Evolutionary conservation across 2,888 invertebrate genomes (phyloP), one percentile per base, ranked within the genome.

Genomic region (Harpalus rufipes): DNA sequence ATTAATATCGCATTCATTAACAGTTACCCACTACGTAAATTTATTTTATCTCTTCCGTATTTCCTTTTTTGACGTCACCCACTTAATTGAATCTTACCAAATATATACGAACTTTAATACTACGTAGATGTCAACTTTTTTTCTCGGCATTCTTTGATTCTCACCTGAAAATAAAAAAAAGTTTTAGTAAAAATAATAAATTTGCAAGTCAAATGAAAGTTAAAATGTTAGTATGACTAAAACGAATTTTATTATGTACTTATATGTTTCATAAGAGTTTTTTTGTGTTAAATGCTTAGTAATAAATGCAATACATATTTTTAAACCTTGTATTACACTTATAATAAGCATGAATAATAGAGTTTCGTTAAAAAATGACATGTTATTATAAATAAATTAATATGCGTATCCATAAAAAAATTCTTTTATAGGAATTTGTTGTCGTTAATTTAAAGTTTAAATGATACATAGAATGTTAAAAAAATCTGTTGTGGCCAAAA

Each of bases 61-160:
- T 74, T 10, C 72, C 72, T 44, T 74, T 18, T 74, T 74, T 74
- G 72, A 74, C 16, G 18, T 74, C 44, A 74, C 72, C 72, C 44
- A 44, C 72, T 39, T 25, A 14, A 68, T 32, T 14, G n/a, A 39
- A 39, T 68, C 41, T 68, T 44, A 74, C 72, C 41, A 74, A 44
- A 44, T 68, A 25, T 7, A 25, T 39, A 41, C 39, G 12, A 39
- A 16, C 41, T 68, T 32, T 32, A 10, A 59, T 7, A 1, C 16
- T 68, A 39, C 68, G 72, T 74, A 74, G 72, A 41, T 10, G 8
- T 74, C 16, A 21, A 18, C 41, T 74, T 41, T 74, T 74, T 44
- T 68, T 68, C 41, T 39, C n/a, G 7, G 44, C 41, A 39, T 32
- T 39, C n/a, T 39, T 68, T 18, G 72, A 74, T 51, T 74, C 68